Evolutionary conservation across 2,888 invertebrate genomes (phyloP), one percentile per base, ranked within the genome.

Genomic region (Heliconius cydno): DNA sequence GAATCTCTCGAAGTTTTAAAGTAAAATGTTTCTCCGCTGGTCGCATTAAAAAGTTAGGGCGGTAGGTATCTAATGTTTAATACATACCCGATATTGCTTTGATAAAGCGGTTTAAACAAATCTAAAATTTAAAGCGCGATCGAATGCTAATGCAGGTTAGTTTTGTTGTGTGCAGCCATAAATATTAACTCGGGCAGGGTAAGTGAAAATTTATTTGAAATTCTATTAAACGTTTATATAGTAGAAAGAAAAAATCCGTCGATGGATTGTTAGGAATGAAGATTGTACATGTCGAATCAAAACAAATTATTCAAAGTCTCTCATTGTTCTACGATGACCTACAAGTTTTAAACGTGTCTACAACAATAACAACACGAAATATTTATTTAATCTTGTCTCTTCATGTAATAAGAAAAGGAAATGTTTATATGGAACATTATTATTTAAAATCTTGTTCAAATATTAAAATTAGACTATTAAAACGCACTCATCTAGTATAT

Each of bases 71-170:
- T 93, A 87, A 94, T 94, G 94, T 94, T 91, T 94, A 89, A 94
- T 92, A 94, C 94, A 94, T 94, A 88, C 91, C 88, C 87, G 94
- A 94, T 94, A 94, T 94, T 92, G 93, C 93, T 92, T 92, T 93
- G 94, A 94, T 94, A 94, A 94, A 94, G 92, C 92, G 92, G 92
- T 94, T 94, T 92, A 87, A 87, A 90, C 90, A 89, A 94, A 94
- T 94, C 94, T 94, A 89, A 93, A 94, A 92, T 94, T 93, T 93
- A 94, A 94, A 94, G 90, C 88, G 91, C 89, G 90, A 92, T 93
- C 91, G 93, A 91, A 94, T 94, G 91, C 91, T 94, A 93, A 94
- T 92, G 92, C 87, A 82, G 79, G 85, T 86, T 88, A 89, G 92
- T 92, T 93, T 93, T 93, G 94, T 93, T 82, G 92, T 91, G 90